phyloP scores from a whole-genome alignment of 2,888 invertebrate genomes.

The Chouioia cunea region DNA sequence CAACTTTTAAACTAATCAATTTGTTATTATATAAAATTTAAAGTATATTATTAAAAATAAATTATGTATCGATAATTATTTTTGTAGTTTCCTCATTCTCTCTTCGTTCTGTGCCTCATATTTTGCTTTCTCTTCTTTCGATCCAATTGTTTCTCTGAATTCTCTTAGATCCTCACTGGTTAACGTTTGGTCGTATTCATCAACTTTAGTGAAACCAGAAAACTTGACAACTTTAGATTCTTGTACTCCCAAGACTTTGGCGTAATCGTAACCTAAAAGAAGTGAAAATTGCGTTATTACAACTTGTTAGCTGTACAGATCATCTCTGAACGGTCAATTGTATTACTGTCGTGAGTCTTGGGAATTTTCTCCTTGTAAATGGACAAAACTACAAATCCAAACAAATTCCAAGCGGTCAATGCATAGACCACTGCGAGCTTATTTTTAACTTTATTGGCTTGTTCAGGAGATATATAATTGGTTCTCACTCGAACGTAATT shows the following conservation, averaged over 20 bases:
- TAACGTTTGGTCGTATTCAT: slow-evolving; percentile 43
- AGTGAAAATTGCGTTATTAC: too few species aligned
- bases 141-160: neutral
- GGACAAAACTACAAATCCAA: neutral
- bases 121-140: slow-evolving; percentile 5
- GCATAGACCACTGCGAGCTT: slow-evolving; percentile 17
- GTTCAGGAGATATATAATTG: neutral
- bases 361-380: neutral
- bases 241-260: slow-evolving; percentile 71
- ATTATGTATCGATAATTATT: slow-evolving; percentile 23
- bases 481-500: neutral
- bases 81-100: slow-evolving; percentile 13
- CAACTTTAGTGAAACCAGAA: slow-evolving; percentile 68
- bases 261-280: slow-evolving; percentile 73
- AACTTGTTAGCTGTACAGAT: neutral
- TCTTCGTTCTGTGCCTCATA: slow-evolving; percentile 25
- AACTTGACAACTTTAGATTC: slow-evolving; percentile 73
- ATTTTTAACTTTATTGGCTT: neutral
- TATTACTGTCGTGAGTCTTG: neutral
- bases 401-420: slow-evolving; percentile 19
- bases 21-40: slow-evolving; percentile 36
- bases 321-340: neutral
- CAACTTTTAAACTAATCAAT: slow-evolving; percentile 38
- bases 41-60: slow-evolving; percentile 26
- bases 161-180: slow-evolving; percentile 35